A percentile compares a stretch with the other conserved stretches of the same genome.
These are phyloP conservation scores for Theocolax elegans DNA, from an alignment of 1,140 invertebrate species.

Conservation along the genomic window DNA sequence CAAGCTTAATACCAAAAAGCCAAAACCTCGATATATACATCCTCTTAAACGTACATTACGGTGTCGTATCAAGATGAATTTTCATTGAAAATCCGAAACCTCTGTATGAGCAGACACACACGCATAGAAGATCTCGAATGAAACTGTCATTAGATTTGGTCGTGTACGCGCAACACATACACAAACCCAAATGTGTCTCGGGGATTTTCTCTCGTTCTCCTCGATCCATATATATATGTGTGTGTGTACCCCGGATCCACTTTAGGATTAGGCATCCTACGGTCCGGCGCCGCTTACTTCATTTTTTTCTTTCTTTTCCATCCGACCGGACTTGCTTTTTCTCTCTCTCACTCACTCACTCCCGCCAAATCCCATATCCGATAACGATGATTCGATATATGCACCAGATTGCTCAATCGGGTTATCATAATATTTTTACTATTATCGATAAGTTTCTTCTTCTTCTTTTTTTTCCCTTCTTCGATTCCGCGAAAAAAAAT, in stretches of 20 bases:
- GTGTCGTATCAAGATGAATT: not conserved
- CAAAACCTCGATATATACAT: too few species aligned
- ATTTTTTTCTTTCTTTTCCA: constrained; percentile 3
- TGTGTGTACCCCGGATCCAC: constrained; percentile 2
- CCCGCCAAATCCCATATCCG: constrained; percentile 55
- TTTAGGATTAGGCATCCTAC: constrained; percentile 23
- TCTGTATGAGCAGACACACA: too few species aligned
- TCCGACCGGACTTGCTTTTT: not conserved
- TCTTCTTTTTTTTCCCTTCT: not conserved
- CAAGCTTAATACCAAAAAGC: too few species aligned
- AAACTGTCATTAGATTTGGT: constrained; percentile 53
- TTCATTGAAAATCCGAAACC: constrained; percentile 13
- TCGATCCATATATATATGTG: not conserved
- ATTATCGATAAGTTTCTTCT: constrained; percentile 45
- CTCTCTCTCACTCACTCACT: not conserved
- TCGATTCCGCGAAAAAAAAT: too few species aligned
- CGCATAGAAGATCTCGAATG: too few species aligned
- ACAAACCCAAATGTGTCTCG: not conserved
- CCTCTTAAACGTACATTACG: not conserved
- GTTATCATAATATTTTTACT: constrained; percentile 63
- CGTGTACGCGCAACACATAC: not conserved
- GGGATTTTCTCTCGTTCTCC: constrained; percentile 10
- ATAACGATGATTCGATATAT: constrained; percentile 63
- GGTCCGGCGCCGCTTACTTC: not conserved
- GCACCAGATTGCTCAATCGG: constrained; percentile 50